Evolutionary conservation across 1,140 invertebrate species (phyloP), one percentile per base, ranked within the genome.

Genomic region (Lepidurus arcticus): DNA sequence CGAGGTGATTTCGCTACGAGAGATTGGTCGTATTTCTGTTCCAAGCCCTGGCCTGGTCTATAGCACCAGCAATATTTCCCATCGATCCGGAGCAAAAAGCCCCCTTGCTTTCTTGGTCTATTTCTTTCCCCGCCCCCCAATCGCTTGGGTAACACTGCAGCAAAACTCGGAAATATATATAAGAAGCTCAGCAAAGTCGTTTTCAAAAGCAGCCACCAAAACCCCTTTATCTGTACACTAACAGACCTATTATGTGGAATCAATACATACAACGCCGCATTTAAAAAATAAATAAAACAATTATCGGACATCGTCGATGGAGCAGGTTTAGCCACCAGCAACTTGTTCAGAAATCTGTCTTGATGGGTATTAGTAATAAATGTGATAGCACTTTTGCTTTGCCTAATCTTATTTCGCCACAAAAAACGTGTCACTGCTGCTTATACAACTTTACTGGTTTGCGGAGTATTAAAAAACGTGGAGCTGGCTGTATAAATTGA

Each of bases 21-120:
- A 65, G 53, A 65, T 65, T 65, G 53, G 53, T 65, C 53, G 53
- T 65, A 65, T 65, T 65, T 65, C 53, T 65, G 53, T 65, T 65
- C 53, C 6, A 21, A 65, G n/a, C 53, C 34, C 34, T 65, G n/a
- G 53, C 53, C 53, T 65, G 21, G 21, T n/a, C 53, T 65, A 65
- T 21, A 65, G 13, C 9, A 65, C 4, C 53, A 65, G 53, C 53
- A 65, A 65, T 65, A 65, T 65, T 65, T 65, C 53, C 53, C 53
- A 65, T 65, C 53, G 53, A 65, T 65, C 45, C 53, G 53, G 53
- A 7, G 13, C 16, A 65, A 65, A 65, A 65, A 65, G 53, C 53
- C 53, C 21, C 13, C 53, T 65, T 65, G 53, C 16, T 65, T 21
- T 21, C 16, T 16, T 7, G 21, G 53, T 21, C 6, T 65, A n/a